Evolutionary conservation across 2,113 vertebrate genomes (phyloP), one percentile per base, ranked within the genome.

Genomic region (Triplophysa tibetana): DNA sequence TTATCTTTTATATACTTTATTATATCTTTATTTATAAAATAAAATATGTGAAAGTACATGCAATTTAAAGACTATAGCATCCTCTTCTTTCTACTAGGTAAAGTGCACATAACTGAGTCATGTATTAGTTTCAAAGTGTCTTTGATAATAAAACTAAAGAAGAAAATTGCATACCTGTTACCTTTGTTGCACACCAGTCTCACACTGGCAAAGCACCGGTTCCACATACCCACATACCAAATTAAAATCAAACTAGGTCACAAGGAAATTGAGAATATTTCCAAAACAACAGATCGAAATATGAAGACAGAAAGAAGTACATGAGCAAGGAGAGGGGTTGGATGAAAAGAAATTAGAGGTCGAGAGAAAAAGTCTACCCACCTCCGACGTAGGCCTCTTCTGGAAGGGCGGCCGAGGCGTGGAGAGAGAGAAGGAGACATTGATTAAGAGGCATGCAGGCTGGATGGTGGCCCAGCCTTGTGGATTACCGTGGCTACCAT

Each of bases 391-490:
- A 95, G 98, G 93, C 95, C 95, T 97, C 96, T 95, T 97, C 98
- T 98, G 98, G 93, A 94, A 93, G 90, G 88, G 93, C 93, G 92
- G 94, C 95, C 95, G 92, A 81, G 93, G 95, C 94, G 95, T 94
- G 96, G 95, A 97, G 93, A 98, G 94, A 99, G 94, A 98, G 95
- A 96, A 96, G 94, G 94, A 98, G 94, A 98, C 96, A 98, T 97
- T 98, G 95, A 98, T 98, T 98, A 98, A 98, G 97, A 96, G 93
- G 97, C 98, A 98, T 98, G 96, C 98, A 96, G 93, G 96, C 93
- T 93, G 90, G 92, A 94, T 81, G 91, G 91, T 93, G 91, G 94
- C 93, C 94, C 91, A 91, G 94, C 92, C 93, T 94, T 95, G 94
- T 92, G 90, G 83, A 92, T 91, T 85, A 86, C 92, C 95, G 93